A percentile compares a stretch with the other conserved stretches of the same genome.
These are phyloP conservation scores for Scolopax rusticola DNA, from an alignment of 2,797 vertebrate species.

Conservation along the genomic window DNA sequence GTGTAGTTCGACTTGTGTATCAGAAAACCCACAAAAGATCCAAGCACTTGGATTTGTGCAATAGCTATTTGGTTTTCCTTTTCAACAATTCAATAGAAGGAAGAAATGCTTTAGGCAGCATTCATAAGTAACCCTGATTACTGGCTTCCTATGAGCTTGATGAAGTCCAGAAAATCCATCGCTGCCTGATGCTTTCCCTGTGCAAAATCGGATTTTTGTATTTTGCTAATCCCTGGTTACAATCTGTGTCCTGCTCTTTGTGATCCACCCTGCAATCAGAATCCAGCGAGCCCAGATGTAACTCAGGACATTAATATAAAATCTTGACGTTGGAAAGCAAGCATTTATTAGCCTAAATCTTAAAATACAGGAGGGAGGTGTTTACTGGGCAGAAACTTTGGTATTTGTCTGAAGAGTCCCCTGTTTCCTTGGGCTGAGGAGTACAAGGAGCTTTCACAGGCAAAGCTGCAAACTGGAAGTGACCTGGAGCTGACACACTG, in stretches of 20 bases:
- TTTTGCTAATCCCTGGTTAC: slow-evolving; percentile 92
- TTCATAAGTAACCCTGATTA: slow-evolving; percentile 68
- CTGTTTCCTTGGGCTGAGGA: neutral
- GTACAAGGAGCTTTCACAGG: slow-evolving; percentile 9
- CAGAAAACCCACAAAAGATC: neutral
- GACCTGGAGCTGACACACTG: slow-evolving; percentile 3
- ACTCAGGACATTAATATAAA: slow-evolving; percentile 51
- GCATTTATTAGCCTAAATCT: slow-evolving; percentile 53
- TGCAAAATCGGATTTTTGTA: slow-evolving; percentile 94
- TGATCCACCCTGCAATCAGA: slow-evolving; percentile 74
- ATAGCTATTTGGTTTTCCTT: neutral
- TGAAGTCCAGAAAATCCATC: slow-evolving; percentile 91
- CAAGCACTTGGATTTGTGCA: neutral
- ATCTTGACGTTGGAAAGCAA: slow-evolving; percentile 26
- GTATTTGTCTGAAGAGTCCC: slow-evolving; percentile 3
- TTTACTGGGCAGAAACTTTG: slow-evolving; percentile 34
- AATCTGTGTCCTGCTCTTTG: slow-evolving; percentile 92
- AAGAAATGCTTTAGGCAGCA: slow-evolving; percentile 26
- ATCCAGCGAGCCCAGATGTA: slow-evolving; percentile 78
- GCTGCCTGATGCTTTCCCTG: slow-evolving; percentile 88
- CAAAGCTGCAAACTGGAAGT: slow-evolving; percentile 8
- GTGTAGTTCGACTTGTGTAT: neutral
- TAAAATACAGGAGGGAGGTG: neutral
- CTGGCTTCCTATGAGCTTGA: slow-evolving; percentile 78
- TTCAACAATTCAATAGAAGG: slow-evolving; percentile 31